These are phyloP conservation scores for Contarinia nasturtii DNA, from an alignment of 1,140 invertebrate genomes.

Conservation along the genomic window DNA sequence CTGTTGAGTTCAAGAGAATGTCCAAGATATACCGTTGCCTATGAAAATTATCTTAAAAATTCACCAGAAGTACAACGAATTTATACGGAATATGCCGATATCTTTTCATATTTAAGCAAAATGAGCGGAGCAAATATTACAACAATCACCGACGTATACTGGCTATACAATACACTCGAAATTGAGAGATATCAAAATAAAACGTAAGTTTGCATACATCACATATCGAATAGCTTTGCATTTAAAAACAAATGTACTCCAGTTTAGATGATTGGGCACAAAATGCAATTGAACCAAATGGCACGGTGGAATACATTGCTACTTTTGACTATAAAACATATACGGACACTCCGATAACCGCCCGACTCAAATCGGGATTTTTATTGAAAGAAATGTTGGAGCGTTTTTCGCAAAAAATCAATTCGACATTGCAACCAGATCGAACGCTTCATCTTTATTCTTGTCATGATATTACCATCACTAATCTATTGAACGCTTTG, in stretches of 20 bases:
- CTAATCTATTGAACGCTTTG: constrained; percentile 51
- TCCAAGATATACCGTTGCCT: constrained; percentile 36
- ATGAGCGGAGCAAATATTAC: constrained; percentile 27
- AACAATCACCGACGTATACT: constrained; percentile 31
- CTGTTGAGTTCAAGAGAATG: constrained; percentile 44
- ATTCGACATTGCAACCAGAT: constrained; percentile 21
- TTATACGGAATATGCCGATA: constrained; percentile 33
- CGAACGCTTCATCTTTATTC: constrained; percentile 55
- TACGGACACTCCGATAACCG: constrained; percentile 30
- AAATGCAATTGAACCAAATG: constrained; percentile 23
- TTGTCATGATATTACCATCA: constrained; percentile 65
- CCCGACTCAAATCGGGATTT: constrained; percentile 36
- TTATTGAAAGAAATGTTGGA: constrained; percentile 42
- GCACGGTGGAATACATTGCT: constrained; percentile 25
- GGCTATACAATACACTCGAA: constrained; percentile 39
- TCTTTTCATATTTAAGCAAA: constrained; percentile 43
- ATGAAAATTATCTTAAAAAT: constrained; percentile 27
- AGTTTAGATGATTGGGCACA: constrained; percentile 53
- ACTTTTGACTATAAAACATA: constrained; percentile 27
- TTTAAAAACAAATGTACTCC: constrained; percentile 36
- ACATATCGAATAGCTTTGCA: not conserved
- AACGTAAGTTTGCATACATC: not conserved
- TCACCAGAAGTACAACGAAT: constrained; percentile 35
- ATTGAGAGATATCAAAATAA: constrained; percentile 34
- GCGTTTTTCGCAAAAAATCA: constrained; percentile 30